Base-by-base conservation (phyloP, 2,888 invertebrate species). In the Rhyacophila evoluta region DNA sequence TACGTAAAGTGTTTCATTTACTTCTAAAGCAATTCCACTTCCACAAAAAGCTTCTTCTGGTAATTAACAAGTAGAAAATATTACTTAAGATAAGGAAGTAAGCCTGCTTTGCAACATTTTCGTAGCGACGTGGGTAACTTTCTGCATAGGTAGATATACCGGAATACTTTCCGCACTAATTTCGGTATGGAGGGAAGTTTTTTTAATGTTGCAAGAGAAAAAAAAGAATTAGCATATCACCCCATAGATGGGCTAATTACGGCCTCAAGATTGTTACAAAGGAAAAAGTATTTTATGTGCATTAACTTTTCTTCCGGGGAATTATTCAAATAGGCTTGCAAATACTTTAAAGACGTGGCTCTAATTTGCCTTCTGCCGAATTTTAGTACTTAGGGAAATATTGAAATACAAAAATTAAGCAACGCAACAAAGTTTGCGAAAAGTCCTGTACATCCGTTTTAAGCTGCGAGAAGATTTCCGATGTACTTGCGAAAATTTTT, bases 211-310 rank as follows among this genome's bases (percentile, higher is more conserved):
- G 55, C 55, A 55, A 8, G 55, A 55, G 41, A 74, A 78, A 82
- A 82, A 80, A 80, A 81, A 70, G 29, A 72, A 82, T 82, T 82
- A 71, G 82, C 82, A 82, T 82, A 82, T 82, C 81, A 81, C 82
- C 82, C 79, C 81, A 72, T 80, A 79, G 81, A 79, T 75, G 79
- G 78, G 81, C 81, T 81, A 82, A 81, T 82, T 81, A 80, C 78
- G 25, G 71, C 79, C 77, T 71, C 73, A 70, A 67, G 76, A 78
- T 77, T 75, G 74, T 78, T 73, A 79, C 77, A 77, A 80, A 78
- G 80, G 79, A 77, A 82, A 75, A 82, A 82, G 80, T 78, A 81
- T 81, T 81, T 80, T 80, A 79, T 77, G 80, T 77, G 79, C 80
- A 82, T 82, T 82, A 80, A 80, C 82, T 79, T 80, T 79, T 77